Conservation (phyloP, 2,113 vertebrate genomes). For the Alouatta palliata region DNA sequence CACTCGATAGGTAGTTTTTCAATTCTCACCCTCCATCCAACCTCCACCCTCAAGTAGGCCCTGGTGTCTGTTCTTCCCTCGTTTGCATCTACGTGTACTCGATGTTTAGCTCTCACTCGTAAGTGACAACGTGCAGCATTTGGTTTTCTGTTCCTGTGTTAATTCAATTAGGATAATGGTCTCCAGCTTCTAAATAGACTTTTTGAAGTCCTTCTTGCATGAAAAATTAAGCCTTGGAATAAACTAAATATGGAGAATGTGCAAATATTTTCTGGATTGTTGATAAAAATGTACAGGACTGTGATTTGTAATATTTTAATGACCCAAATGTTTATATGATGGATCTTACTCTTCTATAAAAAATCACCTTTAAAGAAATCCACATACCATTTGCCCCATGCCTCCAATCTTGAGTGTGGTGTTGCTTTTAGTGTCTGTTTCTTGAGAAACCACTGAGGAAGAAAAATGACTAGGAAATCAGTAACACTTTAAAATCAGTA, state of each 20-base stretch:
- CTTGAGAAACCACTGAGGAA: not conserved
- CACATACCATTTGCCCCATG: not conserved
- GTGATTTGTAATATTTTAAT: not conserved
- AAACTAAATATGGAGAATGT: not conserved
- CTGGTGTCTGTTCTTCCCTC: too few species aligned
- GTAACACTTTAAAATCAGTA: not conserved
- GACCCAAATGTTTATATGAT: not conserved
- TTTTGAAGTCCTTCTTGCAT: not conserved
- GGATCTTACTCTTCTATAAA: constrained; percentile 6
- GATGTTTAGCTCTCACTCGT: too few species aligned
- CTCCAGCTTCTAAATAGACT: not conserved
- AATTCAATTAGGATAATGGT: too few species aligned
- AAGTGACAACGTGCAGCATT: too few species aligned
- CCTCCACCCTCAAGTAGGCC: too few species aligned
- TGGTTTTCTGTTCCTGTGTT: too few species aligned
- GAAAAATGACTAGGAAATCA: not conserved
- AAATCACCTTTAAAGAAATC: constrained; percentile 24
- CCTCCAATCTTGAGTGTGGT: not conserved
- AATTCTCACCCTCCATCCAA: too few species aligned
- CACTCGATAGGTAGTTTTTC: too few species aligned
- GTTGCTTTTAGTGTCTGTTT: not conserved
- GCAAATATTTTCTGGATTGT: not conserved
- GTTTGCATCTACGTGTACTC: too few species aligned
- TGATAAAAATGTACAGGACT: not conserved
- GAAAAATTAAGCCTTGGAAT: not conserved